phyloP scores from a whole-genome alignment of 2,113 vertebrate species.

The Puma concolor region DNA sequence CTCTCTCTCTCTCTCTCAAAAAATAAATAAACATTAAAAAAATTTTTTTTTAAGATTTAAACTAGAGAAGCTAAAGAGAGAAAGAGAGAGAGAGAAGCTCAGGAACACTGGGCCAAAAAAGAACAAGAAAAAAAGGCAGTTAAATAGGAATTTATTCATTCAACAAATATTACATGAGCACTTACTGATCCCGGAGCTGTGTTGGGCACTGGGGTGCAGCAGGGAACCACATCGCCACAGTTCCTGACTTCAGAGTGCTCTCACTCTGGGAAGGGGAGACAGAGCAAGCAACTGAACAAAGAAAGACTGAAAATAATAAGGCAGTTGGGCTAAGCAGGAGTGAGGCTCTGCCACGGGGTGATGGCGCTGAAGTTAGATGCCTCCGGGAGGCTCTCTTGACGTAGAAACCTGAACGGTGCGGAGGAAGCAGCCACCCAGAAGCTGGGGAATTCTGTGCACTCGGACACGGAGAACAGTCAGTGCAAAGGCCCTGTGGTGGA shows the following conservation, averaged over 20 bases:
- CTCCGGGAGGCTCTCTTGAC: neutral
- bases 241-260: neutral
- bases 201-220: fast-evolving
- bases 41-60: neutral
- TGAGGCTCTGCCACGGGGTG: neutral
- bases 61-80: neutral
- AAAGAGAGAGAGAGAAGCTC: neutral
- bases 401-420: neutral
- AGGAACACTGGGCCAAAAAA: neutral
- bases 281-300: neutral
- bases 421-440: neutral
- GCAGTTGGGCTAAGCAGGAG: neutral
- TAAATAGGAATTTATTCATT: neutral
- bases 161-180: neutral
- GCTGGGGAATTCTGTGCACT: neutral
- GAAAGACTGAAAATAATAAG: fast-evolving
- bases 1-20: too few species aligned
- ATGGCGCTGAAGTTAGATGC: fast-evolving
- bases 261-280: fast-evolving
- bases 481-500: neutral
- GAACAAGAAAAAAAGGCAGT: neutral
- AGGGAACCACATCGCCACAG: neutral
- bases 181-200: neutral
- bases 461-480: neutral
- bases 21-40: too few species aligned